phyloP scores from a whole-genome alignment of 2,797 vertebrate species.

The Miichthys miiuy region DNA sequence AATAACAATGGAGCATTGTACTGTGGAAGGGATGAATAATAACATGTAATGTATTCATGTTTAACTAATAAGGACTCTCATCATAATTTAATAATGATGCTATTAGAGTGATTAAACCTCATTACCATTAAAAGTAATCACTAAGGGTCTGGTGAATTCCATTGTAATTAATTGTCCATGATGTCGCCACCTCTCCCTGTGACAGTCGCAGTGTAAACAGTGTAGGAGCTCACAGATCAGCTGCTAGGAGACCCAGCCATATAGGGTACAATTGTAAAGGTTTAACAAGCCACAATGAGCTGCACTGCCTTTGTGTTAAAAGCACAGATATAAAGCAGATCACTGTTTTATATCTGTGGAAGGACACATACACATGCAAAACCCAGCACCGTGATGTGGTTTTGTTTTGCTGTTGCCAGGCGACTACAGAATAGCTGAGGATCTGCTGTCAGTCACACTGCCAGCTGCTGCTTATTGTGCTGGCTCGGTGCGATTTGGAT shows the following conservation, averaged over 20 bases:
- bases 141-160: constrained; percentile 42
- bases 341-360: constrained; percentile 31
- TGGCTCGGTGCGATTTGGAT: constrained; percentile 40
- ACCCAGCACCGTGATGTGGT: constrained; percentile 21
- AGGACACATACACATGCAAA: constrained; percentile 17
- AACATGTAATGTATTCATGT: constrained; percentile 64
- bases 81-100: constrained; percentile 68
- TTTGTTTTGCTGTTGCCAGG: constrained; percentile 67
- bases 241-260: constrained; percentile 21
- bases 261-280: neutral
- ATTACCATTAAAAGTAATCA: constrained; percentile 72
- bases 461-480: constrained; percentile 66
- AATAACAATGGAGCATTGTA: constrained; percentile 56
- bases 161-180: constrained; percentile 57
- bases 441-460: constrained; percentile 61
- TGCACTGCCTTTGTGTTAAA: constrained; percentile 14
- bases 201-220: constrained; percentile 43
- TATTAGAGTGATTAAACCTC: constrained; percentile 67
- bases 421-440: constrained; percentile 39
- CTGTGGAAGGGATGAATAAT: constrained; percentile 44
- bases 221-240: constrained; percentile 23
- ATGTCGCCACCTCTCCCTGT: constrained; percentile 32
- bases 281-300: constrained; percentile 11
- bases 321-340: constrained; percentile 14
- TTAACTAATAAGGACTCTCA: constrained; percentile 60